These are phyloP conservation scores for Idaea straminata DNA, from an alignment of 2,888 invertebrate species.

Conservation along the genomic window DNA sequence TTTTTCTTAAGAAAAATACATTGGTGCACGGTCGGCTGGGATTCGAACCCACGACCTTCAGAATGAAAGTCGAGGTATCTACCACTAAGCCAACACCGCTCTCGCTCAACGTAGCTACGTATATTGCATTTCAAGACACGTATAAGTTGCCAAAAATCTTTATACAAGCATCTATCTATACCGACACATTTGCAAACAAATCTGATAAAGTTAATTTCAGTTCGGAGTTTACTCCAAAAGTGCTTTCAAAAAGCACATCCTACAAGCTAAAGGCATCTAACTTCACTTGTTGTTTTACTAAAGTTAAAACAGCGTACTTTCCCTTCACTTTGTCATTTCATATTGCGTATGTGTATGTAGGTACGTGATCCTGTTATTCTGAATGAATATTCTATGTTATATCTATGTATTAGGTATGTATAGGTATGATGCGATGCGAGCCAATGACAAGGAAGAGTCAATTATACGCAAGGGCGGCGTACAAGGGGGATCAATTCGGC, in stretches of 20 bases:
- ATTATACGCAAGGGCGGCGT: slow-evolving; percentile 76
- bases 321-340: background rate
- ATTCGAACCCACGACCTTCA: too few species aligned
- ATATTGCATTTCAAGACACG: background rate
- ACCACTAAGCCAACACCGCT: too few species aligned
- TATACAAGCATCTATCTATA: background rate
- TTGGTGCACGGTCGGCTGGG: too few species aligned
- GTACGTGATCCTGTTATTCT: background rate
- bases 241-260: background rate
- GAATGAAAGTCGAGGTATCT: too few species aligned
- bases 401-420: slow-evolving; percentile 52
- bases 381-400: slow-evolving; percentile 15
- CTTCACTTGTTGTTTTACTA: background rate
- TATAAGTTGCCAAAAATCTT: background rate
- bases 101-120: background rate
- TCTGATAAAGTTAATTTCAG: background rate
- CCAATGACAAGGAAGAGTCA: slow-evolving; percentile 77
- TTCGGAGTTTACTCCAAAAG: background rate
- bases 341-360: background rate
- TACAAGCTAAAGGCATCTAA: background rate
- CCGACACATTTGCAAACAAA: background rate
- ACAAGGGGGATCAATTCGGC: slow-evolving; percentile 74
- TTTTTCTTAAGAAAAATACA: too few species aligned
- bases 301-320: slow-evolving; percentile 7
- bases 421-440: slow-evolving; percentile 46